phyloP scores from a whole-genome alignment of 2,113 vertebrate species.

The Fukomys damarensis region DNA sequence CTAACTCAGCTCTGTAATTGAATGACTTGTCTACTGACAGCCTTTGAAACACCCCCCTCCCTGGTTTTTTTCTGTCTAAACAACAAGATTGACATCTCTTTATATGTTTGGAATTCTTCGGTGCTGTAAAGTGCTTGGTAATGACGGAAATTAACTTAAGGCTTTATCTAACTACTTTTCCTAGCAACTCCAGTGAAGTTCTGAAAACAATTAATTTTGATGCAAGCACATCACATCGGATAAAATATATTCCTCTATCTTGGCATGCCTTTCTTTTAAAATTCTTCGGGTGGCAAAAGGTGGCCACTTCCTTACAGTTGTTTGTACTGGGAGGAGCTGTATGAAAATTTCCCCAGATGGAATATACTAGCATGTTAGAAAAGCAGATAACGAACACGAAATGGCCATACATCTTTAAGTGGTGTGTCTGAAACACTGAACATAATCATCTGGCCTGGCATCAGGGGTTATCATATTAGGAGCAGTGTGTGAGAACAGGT shows the following conservation, averaged over 20 bases:
- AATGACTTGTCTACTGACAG: slow-evolving; percentile 82
- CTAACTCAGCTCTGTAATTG: slow-evolving; percentile 83
- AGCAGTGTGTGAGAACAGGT: slow-evolving; percentile 81
- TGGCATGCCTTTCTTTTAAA: slow-evolving; percentile 45
- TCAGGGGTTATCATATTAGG: slow-evolving; percentile 78
- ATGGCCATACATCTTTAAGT: slow-evolving; percentile 82
- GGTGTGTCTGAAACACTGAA: slow-evolving; percentile 79
- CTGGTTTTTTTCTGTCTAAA: slow-evolving; percentile 60
- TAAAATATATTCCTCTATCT: slow-evolving; percentile 60
- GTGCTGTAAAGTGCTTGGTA: slow-evolving; percentile 83
- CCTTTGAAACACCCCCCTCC: slow-evolving; percentile 80
- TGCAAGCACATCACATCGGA: slow-evolving; percentile 78
- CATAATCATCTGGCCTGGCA: slow-evolving; percentile 81
- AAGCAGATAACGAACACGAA: slow-evolving; percentile 78
- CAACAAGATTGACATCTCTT: slow-evolving; percentile 83
- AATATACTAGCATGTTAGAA: slow-evolving; percentile 71
- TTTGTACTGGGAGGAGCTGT: slow-evolving; percentile 5
- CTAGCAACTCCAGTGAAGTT: slow-evolving; percentile 74
- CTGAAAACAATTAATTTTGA: slow-evolving; percentile 81
- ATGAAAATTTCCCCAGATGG: slow-evolving; percentile 78
- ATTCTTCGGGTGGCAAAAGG: slow-evolving; percentile 59
- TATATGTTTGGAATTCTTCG: slow-evolving; percentile 85
- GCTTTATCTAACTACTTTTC: slow-evolving; percentile 80
- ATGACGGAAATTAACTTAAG: slow-evolving; percentile 85
- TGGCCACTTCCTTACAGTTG: slow-evolving; percentile 29